Evolutionary conservation across 2,888 invertebrate genomes (phyloP).

Genomic region (Eilema caniola): DNA sequence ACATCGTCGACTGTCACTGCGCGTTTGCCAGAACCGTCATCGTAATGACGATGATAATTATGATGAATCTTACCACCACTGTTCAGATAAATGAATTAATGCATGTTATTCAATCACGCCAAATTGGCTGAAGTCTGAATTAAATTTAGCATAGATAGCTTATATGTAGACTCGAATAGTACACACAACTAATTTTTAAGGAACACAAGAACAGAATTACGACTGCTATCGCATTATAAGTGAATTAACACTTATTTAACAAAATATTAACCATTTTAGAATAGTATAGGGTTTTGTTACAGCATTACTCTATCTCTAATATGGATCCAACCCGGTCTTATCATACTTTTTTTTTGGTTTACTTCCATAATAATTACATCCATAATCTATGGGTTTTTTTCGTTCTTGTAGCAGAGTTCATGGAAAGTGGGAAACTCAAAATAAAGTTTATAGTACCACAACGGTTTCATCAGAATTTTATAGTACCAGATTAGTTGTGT

Average conservation of each 20-base stretch:
- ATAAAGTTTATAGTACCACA: not conserved
- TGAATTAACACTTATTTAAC: no score
- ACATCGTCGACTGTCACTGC: not conserved
- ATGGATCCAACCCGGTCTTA: no score
- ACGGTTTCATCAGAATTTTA: not conserved
- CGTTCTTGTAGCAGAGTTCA: no score
- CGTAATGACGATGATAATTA: not conserved
- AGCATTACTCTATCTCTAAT: no score
- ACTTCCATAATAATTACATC: no score
- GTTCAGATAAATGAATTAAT: not conserved
- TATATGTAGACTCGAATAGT: not conserved
- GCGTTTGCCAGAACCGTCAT: conserved; percentile 3
- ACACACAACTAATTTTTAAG: not conserved
- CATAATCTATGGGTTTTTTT: no score
- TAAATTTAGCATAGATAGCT: not conserved
- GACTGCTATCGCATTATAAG: no score
- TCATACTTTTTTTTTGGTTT: no score
- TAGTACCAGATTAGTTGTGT: not conserved
- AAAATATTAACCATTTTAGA: no score
- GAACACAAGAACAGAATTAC: not conserved
- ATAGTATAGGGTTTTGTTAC: no score
- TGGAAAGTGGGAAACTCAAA: not conserved
- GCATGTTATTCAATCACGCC: not conserved
- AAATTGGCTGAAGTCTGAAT: not conserved
- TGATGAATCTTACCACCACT: not conserved